A percentile compares a stretch with the other conserved stretches of the same genome.
These are phyloP conservation scores for Epirrhoe alternata DNA, from an alignment of 2,888 invertebrate genomes.

Conservation along the genomic window DNA sequence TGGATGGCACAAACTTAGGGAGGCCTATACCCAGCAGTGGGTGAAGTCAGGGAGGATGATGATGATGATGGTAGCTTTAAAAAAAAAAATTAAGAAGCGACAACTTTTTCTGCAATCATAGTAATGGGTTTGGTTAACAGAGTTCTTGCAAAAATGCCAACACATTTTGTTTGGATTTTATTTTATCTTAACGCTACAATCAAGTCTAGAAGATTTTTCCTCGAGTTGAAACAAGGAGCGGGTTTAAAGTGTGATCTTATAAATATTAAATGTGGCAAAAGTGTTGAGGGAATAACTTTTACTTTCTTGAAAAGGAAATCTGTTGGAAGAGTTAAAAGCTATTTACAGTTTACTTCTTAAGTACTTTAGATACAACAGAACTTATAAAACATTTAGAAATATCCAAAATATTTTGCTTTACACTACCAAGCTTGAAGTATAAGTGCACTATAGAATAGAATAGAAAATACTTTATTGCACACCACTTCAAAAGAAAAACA, in stretches of 20 bases:
- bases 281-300: conserved; percentile 46
- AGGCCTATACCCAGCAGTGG: too few species aligned
- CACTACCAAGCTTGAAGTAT: too few species aligned
- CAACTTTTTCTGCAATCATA: not conserved
- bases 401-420: not conserved
- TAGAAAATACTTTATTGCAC: too few species aligned
- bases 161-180: conserved; percentile 21
- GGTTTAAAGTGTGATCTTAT: conserved; percentile 35
- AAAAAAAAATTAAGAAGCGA: not conserved
- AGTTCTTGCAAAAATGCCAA: conserved; percentile 19
- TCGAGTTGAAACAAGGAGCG: conserved; percentile 20
- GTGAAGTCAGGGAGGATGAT: too few species aligned
- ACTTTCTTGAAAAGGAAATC: conserved; percentile 21
- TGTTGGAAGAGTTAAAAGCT: conserved; percentile 4
- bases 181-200: conserved; percentile 28
- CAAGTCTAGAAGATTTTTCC: conserved; percentile 27
- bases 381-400: not conserved
- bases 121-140: conserved; percentile 4
- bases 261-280: conserved; percentile 44
- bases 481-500: too few species aligned
- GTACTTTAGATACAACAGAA: not conserved
- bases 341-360: not conserved
- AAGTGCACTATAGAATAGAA: too few species aligned
- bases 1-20: too few species aligned
- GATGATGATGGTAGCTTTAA: not conserved